Percentiles rank a stretch among this genome's conserved stretches.
Evolutionary conservation across 2,888 invertebrate species (phyloP).

Genomic region (Argynnis bischoffii): DNA sequence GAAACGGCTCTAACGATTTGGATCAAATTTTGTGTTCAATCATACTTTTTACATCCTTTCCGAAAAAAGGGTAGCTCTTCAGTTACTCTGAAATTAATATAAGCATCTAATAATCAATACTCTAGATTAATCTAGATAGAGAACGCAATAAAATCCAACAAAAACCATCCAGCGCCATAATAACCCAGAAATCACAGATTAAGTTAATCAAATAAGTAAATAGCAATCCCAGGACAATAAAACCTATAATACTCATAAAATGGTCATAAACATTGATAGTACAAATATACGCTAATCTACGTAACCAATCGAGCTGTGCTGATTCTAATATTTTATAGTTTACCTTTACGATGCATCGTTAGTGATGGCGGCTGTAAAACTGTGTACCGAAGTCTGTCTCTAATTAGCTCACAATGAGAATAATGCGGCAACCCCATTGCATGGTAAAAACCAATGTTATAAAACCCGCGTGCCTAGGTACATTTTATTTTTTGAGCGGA

Average conservation of each 20-base stretch:
- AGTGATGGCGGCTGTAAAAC: conserved; percentile 72
- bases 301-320: conserved; percentile 67
- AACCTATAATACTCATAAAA: conserved; percentile 75
- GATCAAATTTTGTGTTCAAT: too few relatives aligned
- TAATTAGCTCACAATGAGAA: conserved; percentile 35
- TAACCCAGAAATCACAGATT: conserved; percentile 46
- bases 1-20: too few relatives aligned
- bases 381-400: conserved; percentile 64
- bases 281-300: conserved; percentile 75
- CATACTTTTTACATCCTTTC: too few relatives aligned
- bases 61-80: too few relatives aligned
- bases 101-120: background rate
- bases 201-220: conserved; percentile 77
- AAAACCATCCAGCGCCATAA: background rate
- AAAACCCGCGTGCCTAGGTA: too few relatives aligned
- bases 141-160: background rate
- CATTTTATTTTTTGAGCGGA: too few relatives aligned
- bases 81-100: too few relatives aligned
- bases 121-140: background rate
- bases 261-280: conserved; percentile 77
- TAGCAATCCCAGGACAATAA: conserved; percentile 75
- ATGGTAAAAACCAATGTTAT: too few relatives aligned
- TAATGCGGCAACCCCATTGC: too few relatives aligned
- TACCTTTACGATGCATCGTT: conserved; percentile 60
- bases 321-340: conserved; percentile 64